These are phyloP conservation scores for Bombylius discolor DNA, from an alignment of 2,888 invertebrate species.

Conservation along the genomic window DNA sequence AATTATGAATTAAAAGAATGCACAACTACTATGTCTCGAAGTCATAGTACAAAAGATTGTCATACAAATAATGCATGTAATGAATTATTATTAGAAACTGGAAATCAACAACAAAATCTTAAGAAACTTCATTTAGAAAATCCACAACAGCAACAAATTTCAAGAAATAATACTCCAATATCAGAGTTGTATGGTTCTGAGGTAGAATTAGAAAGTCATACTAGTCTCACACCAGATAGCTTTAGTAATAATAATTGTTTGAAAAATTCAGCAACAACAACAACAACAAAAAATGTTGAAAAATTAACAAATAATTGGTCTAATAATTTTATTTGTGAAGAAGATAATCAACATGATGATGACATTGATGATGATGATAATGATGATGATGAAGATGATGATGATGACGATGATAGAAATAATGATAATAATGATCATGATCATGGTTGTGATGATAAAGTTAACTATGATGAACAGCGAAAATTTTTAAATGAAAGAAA, in stretches of 20 bases:
- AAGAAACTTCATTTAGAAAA: background rate
- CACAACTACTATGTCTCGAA: conserved; percentile 4
- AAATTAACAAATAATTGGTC: background rate
- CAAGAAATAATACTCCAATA: conserved; percentile 9
- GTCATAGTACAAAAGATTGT: background rate
- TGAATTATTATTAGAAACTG: background rate
- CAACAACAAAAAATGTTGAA: background rate
- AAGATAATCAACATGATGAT: conserved; percentile 9
- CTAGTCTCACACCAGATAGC: conserved; percentile 12
- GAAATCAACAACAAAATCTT: background rate
- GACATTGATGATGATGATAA: conserved; percentile 12
- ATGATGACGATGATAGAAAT: conserved; percentile 5
- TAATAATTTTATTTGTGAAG: conserved; percentile 10
- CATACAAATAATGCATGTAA: background rate
- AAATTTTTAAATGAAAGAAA: background rate
- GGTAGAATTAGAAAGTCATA: conserved; percentile 11
- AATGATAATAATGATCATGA: conserved; percentile 8
- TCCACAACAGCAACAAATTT: conserved; percentile 1
- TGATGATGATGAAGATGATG: conserved; percentile 7
- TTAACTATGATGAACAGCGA: background rate
- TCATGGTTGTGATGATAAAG: conserved; percentile 1
- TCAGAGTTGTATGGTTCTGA: conserved; percentile 10
- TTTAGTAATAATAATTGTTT: conserved; percentile 6
- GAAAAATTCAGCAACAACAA: background rate
- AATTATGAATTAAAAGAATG: conserved; percentile 3